A percentile compares a stretch with the other conserved stretches of the same genome.
These are phyloP conservation scores for Lutjanus erythropterus DNA, from an alignment of 2,113 vertebrate genomes.

Conservation along the genomic window DNA sequence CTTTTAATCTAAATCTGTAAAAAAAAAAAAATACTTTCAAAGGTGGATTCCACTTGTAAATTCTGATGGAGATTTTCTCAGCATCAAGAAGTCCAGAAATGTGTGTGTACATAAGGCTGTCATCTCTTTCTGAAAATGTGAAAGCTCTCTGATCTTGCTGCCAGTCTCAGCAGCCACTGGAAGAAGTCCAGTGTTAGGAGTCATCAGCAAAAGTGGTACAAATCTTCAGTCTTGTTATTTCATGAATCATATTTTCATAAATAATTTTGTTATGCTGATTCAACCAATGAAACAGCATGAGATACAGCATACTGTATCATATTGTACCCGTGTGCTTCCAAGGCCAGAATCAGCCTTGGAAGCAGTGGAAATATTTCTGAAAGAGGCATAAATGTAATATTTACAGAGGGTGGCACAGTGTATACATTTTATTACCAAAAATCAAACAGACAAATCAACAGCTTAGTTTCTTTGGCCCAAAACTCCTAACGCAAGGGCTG, in stretches of 20 bases:
- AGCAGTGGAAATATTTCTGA: not conserved
- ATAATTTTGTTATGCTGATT: not conserved
- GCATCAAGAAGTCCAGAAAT: not conserved
- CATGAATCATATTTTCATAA: not conserved
- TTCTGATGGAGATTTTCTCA: not conserved
- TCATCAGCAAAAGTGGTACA: not conserved
- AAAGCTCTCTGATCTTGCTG: constrained; percentile 27
- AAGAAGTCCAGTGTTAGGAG: constrained; percentile 12
- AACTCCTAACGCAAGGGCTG: not conserved
- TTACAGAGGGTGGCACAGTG: not conserved
- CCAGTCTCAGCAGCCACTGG: constrained; percentile 21
- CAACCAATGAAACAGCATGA: not conserved
- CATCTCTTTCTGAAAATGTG: constrained; percentile 8
- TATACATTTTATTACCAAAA: not conserved
- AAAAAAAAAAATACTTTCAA: constrained; percentile 4
- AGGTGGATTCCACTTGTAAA: not conserved
- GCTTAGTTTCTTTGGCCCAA: not conserved
- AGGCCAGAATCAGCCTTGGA: not conserved
- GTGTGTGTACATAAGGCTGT: not conserved
- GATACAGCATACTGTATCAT: not conserved
- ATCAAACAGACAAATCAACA: not conserved
- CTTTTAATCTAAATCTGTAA: not conserved
- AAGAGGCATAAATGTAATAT: not conserved
- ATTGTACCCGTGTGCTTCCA: not conserved
- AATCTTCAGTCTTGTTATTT: not conserved